Evolutionary conservation across 2,888 invertebrate genomes (phyloP), one percentile per base, ranked within the genome.

Genomic region (Rotaria sp.): DNA sequence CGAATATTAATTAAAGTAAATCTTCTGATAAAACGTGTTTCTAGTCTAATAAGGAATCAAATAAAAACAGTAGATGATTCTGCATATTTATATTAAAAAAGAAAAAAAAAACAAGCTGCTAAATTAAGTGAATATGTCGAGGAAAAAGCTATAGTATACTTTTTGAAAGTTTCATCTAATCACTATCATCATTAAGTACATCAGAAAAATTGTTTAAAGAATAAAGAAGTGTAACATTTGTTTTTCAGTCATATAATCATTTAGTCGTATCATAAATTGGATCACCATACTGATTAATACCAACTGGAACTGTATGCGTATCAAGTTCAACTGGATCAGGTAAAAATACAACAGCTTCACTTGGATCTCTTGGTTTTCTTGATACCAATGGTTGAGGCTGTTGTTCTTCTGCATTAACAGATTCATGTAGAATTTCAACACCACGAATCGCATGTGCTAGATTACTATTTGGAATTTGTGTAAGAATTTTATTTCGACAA

Each of bases 261-360:
- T 80, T 45, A 11, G 41, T 45, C 24, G 24, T 45, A 80, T 45
- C 11, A 45, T 80, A 45, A 45, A 80, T 45, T 26, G 45, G 80
- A 80, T 80, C 80, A 80, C 80, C 80, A 45, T 80, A 80, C 45
- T 80, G 80, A 80, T 80, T 80, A 4, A 80, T 45, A 80, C 45
- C 45, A 1, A 41, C 80, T 45, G 80, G 41, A 2, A 41, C 45
- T 7, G 41, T 80, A 45, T 21, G 80, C 0, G 45, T 45, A 80
- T 80, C 80, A 26, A 35, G 26, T n/a, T 80, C 80, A 41, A 45
- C 80, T 45, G 80, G n/a, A 80, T 80, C 45, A 26, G 80, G 80
- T 45, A 80, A 3, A 41, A 80, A 45, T 26, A 80, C 45, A 1
- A 80, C 80, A 26, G 45, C 45, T 80, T 80, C 45, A 45, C 18